Base-by-base conservation (phyloP, 2,797 vertebrate species). In the Liparis tanakae region DNA sequence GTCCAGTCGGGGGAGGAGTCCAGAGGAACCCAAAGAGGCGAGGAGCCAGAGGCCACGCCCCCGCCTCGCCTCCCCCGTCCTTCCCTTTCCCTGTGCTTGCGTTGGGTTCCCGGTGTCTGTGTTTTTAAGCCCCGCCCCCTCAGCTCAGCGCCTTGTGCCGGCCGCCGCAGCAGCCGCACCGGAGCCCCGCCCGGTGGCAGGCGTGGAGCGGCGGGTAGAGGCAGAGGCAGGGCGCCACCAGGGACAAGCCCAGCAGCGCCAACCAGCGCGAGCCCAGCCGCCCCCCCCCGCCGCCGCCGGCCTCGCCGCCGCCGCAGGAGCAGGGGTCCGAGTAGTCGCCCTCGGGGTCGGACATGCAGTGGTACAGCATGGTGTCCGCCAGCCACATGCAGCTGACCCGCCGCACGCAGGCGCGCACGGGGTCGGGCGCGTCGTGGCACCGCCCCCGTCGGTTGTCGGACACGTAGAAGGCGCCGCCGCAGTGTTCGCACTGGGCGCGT, bases 321-420 rank as follows among this genome's bases (percentile, higher is more conserved):
- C 98, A 99, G 65, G 98, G 97, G 94, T 99, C 98, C 1, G 95
- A 97, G 67, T 98, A 99, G 91, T 99, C 98, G 55, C 98, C 98
- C 94, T 99, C 98, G 0, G 98, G 96, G 92, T 99, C 98, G 1
- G 98, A 99, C 98, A 99, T 98, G 93, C 98, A 99, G 95, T 99
- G 98, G 89, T 99, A 99, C 62, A 99, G 97, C 96, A 99, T 96
- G 86, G 96, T 99, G 95, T 99, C 97, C 30, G 98, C 98, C 1
- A 98, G 96, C 96, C 97, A 98, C 97, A 99, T 97, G 91, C 97
- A 99, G 94, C 97, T 99, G 89, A 95, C 95, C 63, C 95, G 92
- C 82, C 93, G 95, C 89, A 99, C 96, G 90, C 97, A 99, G 55
- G 91, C 95, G 75, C 95, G 95, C 76, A 96, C 93, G 0, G 97